phyloP scores from a whole-genome alignment of 2,888 invertebrate species.

The Perdita meconis region DNA sequence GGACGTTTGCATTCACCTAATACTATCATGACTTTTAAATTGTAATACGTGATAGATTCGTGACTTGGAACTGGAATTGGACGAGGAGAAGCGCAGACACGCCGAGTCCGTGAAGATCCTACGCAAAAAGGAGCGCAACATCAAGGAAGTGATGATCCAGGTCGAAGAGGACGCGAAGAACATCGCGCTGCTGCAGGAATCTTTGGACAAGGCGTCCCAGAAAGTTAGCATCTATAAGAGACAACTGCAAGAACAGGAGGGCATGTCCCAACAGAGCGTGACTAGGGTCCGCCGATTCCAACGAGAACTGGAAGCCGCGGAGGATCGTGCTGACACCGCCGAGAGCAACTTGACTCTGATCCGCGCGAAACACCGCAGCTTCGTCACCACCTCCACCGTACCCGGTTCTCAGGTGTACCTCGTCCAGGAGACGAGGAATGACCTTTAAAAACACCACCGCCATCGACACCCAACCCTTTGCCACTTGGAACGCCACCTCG shows the following conservation, averaged over 20 bases:
- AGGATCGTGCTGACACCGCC: constrained; percentile 97
- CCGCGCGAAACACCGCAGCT: constrained; percentile 99
- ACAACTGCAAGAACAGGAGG: constrained; percentile 97
- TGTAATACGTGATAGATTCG: constrained; percentile 89
- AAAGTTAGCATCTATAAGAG: constrained; percentile 98
- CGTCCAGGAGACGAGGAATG: constrained; percentile 92
- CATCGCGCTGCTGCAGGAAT: constrained; percentile 95
- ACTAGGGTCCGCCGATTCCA: constrained; percentile 99
- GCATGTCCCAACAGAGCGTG: constrained; percentile 95
- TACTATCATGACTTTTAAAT: no score
- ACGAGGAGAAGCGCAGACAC: constrained; percentile 98
- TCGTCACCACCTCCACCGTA: constrained; percentile 96
- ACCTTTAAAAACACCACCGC: constrained; percentile 76
- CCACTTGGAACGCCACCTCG: constrained; percentile 68
- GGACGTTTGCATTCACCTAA: no score
- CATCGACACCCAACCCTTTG: constrained; percentile 62
- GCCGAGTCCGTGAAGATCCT: constrained; percentile 98
- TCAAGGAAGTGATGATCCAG: constrained; percentile 97
- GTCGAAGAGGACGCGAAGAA: constrained; percentile 99
- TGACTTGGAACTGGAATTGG: constrained; percentile 96
- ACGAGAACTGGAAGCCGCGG: constrained; percentile 98
- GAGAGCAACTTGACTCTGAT: constrained; percentile 97
- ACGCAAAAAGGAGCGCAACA: constrained; percentile 98
- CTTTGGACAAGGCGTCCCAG: constrained; percentile 93
- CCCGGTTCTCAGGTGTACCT: constrained; percentile 96